Evolutionary conservation across 2,888 invertebrate genomes (phyloP).

Genomic region (Chouioia cunea): DNA sequence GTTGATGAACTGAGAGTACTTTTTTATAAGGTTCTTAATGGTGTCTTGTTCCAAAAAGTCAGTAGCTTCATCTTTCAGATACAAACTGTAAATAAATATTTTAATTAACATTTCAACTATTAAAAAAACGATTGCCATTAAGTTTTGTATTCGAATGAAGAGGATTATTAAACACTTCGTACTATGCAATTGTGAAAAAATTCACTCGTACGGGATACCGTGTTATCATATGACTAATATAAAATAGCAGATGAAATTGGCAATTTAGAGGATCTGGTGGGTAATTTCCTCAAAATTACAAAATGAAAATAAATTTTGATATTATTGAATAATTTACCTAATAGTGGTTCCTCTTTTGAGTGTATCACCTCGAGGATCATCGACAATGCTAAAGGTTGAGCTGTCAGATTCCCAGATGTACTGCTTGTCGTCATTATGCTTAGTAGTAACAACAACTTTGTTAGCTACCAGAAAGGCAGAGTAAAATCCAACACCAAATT

Average conservation of each 20-base stretch:
- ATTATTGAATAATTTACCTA: constrained; percentile 70
- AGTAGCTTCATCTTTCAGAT: constrained; percentile 96
- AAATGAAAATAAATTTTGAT: constrained; percentile 25
- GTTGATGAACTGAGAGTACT: constrained; percentile 99
- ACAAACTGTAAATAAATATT: constrained; percentile 73
- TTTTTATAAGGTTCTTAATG: constrained; percentile 90
- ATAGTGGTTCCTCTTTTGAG: constrained; percentile 91
- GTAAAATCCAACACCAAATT: constrained; percentile 99
- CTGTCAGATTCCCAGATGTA: constrained; percentile 99
- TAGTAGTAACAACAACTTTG: constrained; percentile 94
- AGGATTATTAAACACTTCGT: too few species aligned
- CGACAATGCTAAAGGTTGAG: constrained; percentile 85
- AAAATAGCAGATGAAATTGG: too few species aligned
- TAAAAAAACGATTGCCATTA: not conserved
- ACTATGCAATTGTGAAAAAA: too few species aligned
- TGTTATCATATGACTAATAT: too few species aligned
- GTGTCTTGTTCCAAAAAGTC: constrained; percentile 96
- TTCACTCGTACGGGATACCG: too few species aligned
- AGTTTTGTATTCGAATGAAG: too few species aligned
- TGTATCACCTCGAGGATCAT: constrained; percentile 95
- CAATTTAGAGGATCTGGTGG: too few species aligned
- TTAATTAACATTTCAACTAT: constrained; percentile 8
- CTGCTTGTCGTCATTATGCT: constrained; percentile 93
- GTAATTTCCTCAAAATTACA: constrained; percentile 41
- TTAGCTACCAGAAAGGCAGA: constrained; percentile 97